Base-by-base conservation (phyloP, 2,888 invertebrate genomes). In the Chydorus sphaericus region DNA sequence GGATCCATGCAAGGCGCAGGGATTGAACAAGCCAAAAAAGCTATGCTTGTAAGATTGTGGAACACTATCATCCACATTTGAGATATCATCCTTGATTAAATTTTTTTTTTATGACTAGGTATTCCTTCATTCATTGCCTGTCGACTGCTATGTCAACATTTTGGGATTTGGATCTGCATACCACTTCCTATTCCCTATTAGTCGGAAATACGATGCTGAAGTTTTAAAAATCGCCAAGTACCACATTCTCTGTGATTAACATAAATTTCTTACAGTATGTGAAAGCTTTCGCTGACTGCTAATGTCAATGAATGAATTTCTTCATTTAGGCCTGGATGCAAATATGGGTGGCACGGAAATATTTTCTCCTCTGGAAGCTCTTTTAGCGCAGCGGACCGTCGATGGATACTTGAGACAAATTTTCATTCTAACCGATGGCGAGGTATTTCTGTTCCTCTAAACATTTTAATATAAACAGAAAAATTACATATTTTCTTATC, bases 101-200 rank as follows among this genome's bases (percentile, higher is more conserved):
- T 48, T 10, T 4, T 28, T 26, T 26, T 26, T 18, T 48, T 20
- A 26, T 55, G 33, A 28, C 7, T 38, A 68, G 61, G 57, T 71
- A 8, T 64, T 66, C 18, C 63, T 73, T 3, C 65, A 67, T 37
- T 63, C 66, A 20, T 58, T 72, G 54, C 68, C 69, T 6, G 48
- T 61, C 2, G 60, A 65, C 16, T 66, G 66, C 58, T 63, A 63
- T 37, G 71, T 72, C 63, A 73, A 73, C 60, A 61, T 73, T n/a
- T 63, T 70, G 20, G 64, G 66, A 2, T 72, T 72, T 64, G 72
- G 72, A 6, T 59, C 58, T 20, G 36, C 53, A 1, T 65, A 57
- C 57, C 31, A 63, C 20, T 60, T 59, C 6, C 61, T 69, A 10
- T 69, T 68, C 58, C 59, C 60, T 14, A 56, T 58, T 48, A 65